Percentiles rank a stretch among this genome's conserved stretches.
phyloP scores from a whole-genome alignment of 2,888 invertebrate genomes.

The Drosophila infuscata region DNA sequence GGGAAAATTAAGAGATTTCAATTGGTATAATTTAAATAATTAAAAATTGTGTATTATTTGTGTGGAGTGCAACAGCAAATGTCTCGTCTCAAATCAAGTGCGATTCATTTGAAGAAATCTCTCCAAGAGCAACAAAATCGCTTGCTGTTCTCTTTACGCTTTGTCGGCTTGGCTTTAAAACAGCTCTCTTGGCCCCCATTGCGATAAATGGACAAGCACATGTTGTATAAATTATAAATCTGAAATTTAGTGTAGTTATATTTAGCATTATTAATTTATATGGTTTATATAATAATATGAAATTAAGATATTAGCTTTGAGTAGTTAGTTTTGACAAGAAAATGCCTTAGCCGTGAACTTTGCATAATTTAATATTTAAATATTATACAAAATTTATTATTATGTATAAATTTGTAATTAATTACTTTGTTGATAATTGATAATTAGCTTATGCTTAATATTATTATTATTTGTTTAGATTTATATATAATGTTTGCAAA shows the following conservation, averaged over 20 bases:
- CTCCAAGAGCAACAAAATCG: slow-evolving; percentile 65
- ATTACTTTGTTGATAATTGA: background rate
- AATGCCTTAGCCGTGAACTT: background rate
- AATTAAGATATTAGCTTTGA: background rate
- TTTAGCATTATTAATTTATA: background rate
- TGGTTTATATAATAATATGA: background rate
- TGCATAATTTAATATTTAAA: background rate
- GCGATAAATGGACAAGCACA: slow-evolving; percentile 43
- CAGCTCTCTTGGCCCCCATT: background rate
- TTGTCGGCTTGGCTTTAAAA: slow-evolving; percentile 9
- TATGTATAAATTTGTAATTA: background rate
- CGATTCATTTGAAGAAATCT: slow-evolving; percentile 74
- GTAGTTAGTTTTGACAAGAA: background rate
- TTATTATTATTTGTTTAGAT: background rate
- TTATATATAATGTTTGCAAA: background rate
- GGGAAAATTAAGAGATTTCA: background rate
- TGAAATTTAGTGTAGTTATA: background rate
- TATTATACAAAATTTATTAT: background rate
- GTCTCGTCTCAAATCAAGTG: slow-evolving; percentile 40
- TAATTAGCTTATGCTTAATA: background rate
- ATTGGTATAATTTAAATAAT: background rate
- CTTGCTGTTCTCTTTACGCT: slow-evolving; percentile 48
- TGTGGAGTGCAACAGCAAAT: slow-evolving; percentile 75
- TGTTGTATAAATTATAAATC: background rate
- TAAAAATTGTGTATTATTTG: background rate